A percentile compares a stretch with the other conserved stretches of the same genome.
Evolutionary conservation across 2,113 vertebrate genomes (phyloP).

Genomic region (Natator depressus): DNA sequence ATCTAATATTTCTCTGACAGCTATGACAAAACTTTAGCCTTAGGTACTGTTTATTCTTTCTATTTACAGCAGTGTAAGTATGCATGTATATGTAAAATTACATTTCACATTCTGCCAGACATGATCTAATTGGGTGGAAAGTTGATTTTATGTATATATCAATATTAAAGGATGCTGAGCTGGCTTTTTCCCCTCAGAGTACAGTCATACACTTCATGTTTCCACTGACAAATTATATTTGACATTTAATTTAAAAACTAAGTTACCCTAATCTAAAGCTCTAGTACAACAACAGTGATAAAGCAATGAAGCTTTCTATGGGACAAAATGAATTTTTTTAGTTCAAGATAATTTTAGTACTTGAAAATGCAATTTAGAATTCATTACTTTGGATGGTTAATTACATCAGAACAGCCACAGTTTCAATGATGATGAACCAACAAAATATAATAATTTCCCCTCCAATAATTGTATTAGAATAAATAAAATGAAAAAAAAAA

Average conservation of each 20-base stretch:
- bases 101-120: constrained; percentile 30
- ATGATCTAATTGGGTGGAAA: constrained; percentile 40
- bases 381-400: constrained; percentile 77
- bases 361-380: constrained; percentile 77
- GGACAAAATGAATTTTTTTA: constrained; percentile 54
- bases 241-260: constrained; percentile 79
- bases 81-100: neutral
- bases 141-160: constrained; percentile 48
- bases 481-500: constrained; percentile 52
- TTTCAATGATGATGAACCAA: constrained; percentile 69
- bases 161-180: constrained; percentile 53
- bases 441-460: constrained; percentile 64
- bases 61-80: neutral
- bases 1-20: constrained; percentile 34
- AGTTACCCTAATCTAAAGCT: constrained; percentile 74
- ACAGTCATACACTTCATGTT: constrained; percentile 52
- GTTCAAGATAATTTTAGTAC: constrained; percentile 76
- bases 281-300: constrained; percentile 56
- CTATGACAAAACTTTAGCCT: constrained; percentile 41
- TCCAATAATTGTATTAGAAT: constrained; percentile 54
- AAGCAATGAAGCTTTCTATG: constrained; percentile 72
- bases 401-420: constrained; percentile 67
- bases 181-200: constrained; percentile 45
- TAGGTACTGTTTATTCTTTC: neutral
- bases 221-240: constrained; percentile 74